A percentile compares a stretch with the other conserved stretches of the same genome.
phyloP scores from a whole-genome alignment of 2,113 vertebrate genomes.

The Rynchops niger region DNA sequence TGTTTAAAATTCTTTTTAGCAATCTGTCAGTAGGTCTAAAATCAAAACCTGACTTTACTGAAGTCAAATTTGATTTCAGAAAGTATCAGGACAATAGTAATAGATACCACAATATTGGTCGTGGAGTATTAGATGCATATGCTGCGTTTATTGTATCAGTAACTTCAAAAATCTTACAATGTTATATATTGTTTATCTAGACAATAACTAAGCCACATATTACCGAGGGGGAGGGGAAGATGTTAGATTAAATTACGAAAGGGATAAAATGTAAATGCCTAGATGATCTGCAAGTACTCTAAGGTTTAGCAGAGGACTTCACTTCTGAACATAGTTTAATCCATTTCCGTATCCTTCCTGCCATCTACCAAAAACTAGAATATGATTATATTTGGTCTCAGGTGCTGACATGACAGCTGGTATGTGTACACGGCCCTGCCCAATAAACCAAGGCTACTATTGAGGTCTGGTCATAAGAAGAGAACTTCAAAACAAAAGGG shows the following conservation, averaged over 20 bases:
- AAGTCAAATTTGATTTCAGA: not conserved
- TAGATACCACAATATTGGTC: not conserved
- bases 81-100: not conserved
- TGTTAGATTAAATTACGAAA: not conserved
- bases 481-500: not conserved
- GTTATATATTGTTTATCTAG: not conserved
- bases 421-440: not conserved
- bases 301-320: not conserved
- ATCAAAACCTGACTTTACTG: not conserved
- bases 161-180: not conserved
- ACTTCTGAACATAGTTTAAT: not conserved
- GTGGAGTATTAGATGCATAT: not conserved
- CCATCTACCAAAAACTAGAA: not conserved
- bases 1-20: not conserved
- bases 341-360: not conserved
- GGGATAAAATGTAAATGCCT: not conserved
- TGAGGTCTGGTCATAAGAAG: not conserved
- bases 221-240: not conserved
- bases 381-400: not conserved
- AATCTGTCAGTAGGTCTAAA: not conserved
- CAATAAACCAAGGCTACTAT: not conserved
- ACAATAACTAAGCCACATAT: not conserved
- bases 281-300: not conserved
- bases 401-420: not conserved
- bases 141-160: not conserved